Percentiles rank a stretch among this genome's conserved stretches.
phyloP scores from a whole-genome alignment of 2,113 vertebrate genomes.

The Cephalopterus ornatus region DNA sequence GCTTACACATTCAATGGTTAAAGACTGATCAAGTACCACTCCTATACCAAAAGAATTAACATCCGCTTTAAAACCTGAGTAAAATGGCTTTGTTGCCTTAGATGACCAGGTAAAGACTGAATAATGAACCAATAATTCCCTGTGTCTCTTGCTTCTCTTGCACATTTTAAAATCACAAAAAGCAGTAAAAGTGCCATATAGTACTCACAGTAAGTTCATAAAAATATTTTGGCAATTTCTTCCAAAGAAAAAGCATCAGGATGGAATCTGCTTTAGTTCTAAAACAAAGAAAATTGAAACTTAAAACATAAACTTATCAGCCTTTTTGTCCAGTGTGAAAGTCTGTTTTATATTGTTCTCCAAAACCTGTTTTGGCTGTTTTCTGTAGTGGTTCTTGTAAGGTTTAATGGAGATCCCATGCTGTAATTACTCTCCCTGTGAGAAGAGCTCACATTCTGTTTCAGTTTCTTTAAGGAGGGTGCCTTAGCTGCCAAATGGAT shows the following conservation, averaged over 20 bases:
- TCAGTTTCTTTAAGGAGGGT: neutral
- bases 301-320: neutral
- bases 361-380: neutral
- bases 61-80: neutral
- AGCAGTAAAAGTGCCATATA: neutral
- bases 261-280: neutral
- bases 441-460: neutral
- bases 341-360: neutral
- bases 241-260: neutral
- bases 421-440: neutral
- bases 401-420: fast-evolving
- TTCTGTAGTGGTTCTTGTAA: neutral
- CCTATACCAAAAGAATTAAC: neutral
- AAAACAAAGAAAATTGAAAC: neutral
- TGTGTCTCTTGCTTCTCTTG: neutral
- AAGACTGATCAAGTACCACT: neutral
- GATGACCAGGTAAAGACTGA: neutral
- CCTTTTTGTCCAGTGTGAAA: neutral
- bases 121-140: neutral
- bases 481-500: neutral
- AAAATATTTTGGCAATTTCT: neutral
- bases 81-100: neutral
- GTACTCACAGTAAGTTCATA: neutral
- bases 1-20: neutral
- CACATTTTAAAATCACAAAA: neutral